Base-by-base conservation (phyloP, 2,797 vertebrate species). In the Falco novaeseelandiae region DNA sequence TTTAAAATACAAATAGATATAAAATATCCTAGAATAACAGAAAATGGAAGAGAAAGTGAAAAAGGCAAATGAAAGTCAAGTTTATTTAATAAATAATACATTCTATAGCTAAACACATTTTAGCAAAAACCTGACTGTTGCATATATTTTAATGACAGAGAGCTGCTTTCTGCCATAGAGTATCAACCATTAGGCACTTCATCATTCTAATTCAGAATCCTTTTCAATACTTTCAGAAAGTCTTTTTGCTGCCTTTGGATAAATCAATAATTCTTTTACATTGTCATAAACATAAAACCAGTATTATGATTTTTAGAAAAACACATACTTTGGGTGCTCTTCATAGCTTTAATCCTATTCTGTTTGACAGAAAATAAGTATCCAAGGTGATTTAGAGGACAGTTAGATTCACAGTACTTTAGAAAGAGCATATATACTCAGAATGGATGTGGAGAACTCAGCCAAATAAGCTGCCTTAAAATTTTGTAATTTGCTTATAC, bases 301-400 rank as follows among this genome's bases (percentile, higher is more conserved):
- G 17, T 51, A 73, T 84, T 85, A 92, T 42, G 44, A 70, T 89
- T 86, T 93, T 93, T 83, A 87, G 59, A 93, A 87, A 91, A 52
- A 73, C 16, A 25, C 49, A n/a, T 57, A 19, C 44, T 93, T 92
- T 65, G 51, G 32, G 90, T 72, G 49, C 44, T 70, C 42, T 84
- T 66, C 62, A 84, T 83, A 65, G 32, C 32, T 95, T 89, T 93
- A 93, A 90, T 95, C 49, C 19, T 92, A 21, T 93, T 93, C 52
- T 61, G 32, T 83, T 83, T 90, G 74, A 92, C 36, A 69, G 71
- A 88, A 91, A 48, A 51, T 12, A 77, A 72, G 26, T 74, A 74
- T 95, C 36, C 69, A 90, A 93, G 72, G 62, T 95, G 87, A 93
- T 96, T 94, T 94, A 92, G 86, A 89, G 89, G 79, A 74, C 74